Evolutionary conservation across 2,888 invertebrate species (phyloP), one percentile per base, ranked within the genome.

Genomic region (Tiliacea aurago): DNA sequence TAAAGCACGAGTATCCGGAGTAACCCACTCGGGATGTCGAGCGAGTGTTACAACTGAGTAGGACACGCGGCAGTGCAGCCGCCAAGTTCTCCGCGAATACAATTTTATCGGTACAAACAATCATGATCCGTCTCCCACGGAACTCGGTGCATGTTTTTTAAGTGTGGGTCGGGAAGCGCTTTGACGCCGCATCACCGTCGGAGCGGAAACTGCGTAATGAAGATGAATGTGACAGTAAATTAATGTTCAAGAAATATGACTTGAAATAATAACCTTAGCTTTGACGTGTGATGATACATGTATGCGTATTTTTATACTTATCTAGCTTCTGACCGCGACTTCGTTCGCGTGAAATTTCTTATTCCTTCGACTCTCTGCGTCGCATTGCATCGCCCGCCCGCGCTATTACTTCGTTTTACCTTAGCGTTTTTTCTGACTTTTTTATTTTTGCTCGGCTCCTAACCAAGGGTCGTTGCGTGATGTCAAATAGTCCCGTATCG

Each of bases 61-160:
- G 55, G 56, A 59, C 9, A 37, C 62, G 47, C 55, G 20, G 66
- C 49, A 59, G 65, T 56, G 69, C 71, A 71, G 68, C 67, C 70
- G 68, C 56, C 71, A 62, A 73, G 69, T 66, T 68, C 69, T 64
- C 59, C 45, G 43, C 67, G 83, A 76, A 76, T 77, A 81, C 81
- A 62, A 84, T 84, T n/a, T n/a, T 80, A 87, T 78, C 77, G 65
- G 78, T 63, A 73, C 73, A 75, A 73, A 83, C 82, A 86, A 80
- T 77, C 73, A 80, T 74, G 80, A 72, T 71, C 37, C 73, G 81
- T 66, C 73, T 87, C 83, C 75, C 84, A 87, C 88, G 86, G 88
- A 86, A 86, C 80, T 80, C 58, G 68, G 70, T 71, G 83, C 85
- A 78, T 78, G 80, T 86, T 88, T 86, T 84, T 83, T 82, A 84